Evolutionary conservation across 2,797 vertebrate species (phyloP).

Genomic region (Apodemus agrarius): DNA sequence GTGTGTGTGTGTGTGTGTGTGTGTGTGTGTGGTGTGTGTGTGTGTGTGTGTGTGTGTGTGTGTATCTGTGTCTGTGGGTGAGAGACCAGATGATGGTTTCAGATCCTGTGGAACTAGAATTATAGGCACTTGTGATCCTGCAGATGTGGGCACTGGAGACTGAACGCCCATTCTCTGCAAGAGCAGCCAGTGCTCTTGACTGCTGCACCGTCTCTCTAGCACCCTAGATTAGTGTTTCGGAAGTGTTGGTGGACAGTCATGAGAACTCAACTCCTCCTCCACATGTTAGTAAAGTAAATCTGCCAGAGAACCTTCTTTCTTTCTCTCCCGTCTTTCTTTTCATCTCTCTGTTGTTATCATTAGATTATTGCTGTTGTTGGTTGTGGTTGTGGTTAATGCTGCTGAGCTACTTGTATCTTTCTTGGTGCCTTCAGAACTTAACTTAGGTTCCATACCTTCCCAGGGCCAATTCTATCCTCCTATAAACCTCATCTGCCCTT

Average conservation of each 20-base stretch:
- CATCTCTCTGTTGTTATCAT: no score
- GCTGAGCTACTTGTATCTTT: not conserved
- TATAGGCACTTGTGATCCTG: not conserved
- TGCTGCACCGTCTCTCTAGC: not conserved
- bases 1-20: no score
- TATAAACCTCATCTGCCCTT: not conserved
- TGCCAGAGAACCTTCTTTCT: not conserved
- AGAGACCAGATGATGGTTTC: not conserved
- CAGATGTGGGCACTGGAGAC: not conserved
- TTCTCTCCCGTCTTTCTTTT: not conserved
- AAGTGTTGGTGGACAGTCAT: not conserved
- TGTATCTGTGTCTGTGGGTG: not conserved
- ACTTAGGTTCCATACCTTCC: not conserved
- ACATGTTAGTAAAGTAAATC: not conserved
- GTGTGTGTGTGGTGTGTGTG: not conserved
- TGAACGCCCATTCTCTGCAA: not conserved
- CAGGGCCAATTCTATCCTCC: not conserved
- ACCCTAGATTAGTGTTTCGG: not conserved
- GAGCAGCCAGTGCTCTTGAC: not conserved
- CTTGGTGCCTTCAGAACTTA: not conserved
- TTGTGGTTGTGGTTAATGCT: not conserved
- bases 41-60: not conserved
- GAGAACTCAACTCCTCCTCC: not conserved
- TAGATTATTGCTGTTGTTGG: not conserved
- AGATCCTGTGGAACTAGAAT: not conserved